Evolutionary conservation across 1,140 invertebrate genomes (phyloP).

Genomic region (Xylocopa sonorina): DNA sequence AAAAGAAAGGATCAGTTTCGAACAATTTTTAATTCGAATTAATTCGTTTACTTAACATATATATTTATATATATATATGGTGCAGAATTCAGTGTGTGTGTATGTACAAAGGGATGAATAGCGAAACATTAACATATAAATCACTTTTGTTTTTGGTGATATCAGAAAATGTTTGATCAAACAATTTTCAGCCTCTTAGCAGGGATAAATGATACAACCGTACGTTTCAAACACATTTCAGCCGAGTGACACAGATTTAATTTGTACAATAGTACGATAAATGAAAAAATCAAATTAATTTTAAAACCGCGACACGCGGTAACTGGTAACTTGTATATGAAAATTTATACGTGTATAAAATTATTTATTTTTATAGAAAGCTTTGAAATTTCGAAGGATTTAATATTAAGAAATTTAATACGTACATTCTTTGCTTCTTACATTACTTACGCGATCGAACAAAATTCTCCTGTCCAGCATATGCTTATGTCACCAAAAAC

Average conservation of each 20-base stretch:
- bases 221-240: too few species aligned
- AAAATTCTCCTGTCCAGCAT: not conserved
- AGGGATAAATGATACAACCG: not conserved
- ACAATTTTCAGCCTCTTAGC: not conserved
- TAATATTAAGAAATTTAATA: not conserved
- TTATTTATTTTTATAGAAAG: not conserved
- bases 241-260: not conserved
- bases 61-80: too few species aligned
- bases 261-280: not conserved
- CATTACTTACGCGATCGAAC: not conserved
- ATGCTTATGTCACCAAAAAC: not conserved
- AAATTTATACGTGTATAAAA: not conserved
- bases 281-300: not conserved
- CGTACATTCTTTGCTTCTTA: not conserved
- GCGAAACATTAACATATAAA: not conserved
- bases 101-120: not conserved
- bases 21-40: not conserved
- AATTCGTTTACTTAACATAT: not conserved
- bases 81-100: too few species aligned
- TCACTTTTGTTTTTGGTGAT: not conserved
- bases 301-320: not conserved
- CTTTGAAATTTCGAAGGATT: not conserved
- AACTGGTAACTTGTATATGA: not conserved
- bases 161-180: not conserved
- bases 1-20: not conserved